These are phyloP conservation scores for Lasioglossum zephyrum DNA, from an alignment of 2,888 invertebrate genomes.

Conservation along the genomic window DNA sequence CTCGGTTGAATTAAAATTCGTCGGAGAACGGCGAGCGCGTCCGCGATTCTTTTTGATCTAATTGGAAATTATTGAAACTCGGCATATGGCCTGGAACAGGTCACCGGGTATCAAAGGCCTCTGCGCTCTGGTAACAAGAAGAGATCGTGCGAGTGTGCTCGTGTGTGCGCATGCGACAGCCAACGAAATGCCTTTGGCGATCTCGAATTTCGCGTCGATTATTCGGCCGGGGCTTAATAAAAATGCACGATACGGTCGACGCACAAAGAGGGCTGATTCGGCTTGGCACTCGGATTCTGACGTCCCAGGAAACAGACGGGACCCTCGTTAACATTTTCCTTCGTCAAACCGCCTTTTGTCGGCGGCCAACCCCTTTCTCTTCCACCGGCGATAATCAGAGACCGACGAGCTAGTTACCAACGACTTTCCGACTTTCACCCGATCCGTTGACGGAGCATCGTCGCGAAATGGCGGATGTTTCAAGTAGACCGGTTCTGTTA, in stretches of 20 bases:
- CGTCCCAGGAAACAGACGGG: constrained; percentile 61
- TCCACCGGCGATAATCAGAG: constrained; percentile 43
- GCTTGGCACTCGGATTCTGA: constrained; percentile 39
- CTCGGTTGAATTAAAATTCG: constrained; percentile 50
- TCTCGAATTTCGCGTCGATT: constrained; percentile 71
- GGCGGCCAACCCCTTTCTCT: constrained; percentile 55
- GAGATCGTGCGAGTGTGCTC: not conserved
- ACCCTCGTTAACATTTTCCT: constrained; percentile 73
- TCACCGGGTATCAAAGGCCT: constrained; percentile 65
- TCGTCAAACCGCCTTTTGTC: constrained; percentile 69
- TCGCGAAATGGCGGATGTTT: not conserved
- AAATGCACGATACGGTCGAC: constrained; percentile 62
- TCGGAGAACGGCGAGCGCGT: not conserved
- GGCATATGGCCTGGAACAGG: constrained; percentile 66
- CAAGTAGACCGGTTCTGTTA: not conserved
- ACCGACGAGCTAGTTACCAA: constrained; percentile 45
- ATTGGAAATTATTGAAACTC: constrained; percentile 60
- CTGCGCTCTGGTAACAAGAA: not conserved
- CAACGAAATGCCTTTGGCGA: constrained; percentile 65
- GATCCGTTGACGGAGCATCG: not conserved
- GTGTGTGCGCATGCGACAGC: constrained; percentile 24
- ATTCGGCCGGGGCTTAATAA: constrained; percentile 65
- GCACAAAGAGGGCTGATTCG: constrained; percentile 61
- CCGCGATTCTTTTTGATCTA: constrained; percentile 45
- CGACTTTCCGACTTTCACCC: constrained; percentile 31